These are phyloP conservation scores for Dendrocincla fuliginosa DNA, from an alignment of 2,797 vertebrate genomes.

Conservation along the genomic window DNA sequence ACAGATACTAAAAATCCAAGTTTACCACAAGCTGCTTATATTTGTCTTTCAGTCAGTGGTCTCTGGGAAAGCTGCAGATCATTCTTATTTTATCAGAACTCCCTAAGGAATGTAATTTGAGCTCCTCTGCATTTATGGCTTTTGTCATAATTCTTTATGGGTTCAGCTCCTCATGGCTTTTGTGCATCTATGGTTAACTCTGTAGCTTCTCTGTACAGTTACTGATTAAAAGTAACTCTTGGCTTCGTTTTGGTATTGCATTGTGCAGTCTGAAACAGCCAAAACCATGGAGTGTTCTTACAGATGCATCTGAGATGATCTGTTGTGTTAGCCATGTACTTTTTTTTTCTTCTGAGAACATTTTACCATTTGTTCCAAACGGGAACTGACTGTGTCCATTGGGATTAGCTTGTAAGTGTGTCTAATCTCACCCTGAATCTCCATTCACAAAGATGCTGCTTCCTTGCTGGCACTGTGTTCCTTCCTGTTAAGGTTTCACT, in stretches of 20 bases:
- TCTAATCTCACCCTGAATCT: neutral
- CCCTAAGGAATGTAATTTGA: conserved; percentile 10
- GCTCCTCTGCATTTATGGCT: neutral
- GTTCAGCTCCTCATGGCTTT: neutral
- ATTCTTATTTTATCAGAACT: conserved; percentile 20
- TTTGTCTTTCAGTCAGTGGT: neutral
- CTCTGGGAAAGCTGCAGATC: conserved; percentile 7
- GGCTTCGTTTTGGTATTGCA: neutral
- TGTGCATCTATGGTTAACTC: neutral
- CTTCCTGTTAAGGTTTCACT: neutral
- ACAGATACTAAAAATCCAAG: neutral
- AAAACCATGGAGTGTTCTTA: neutral
- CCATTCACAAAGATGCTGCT: neutral
- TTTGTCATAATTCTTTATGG: neutral
- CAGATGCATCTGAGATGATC: neutral
- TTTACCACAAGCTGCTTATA: neutral
- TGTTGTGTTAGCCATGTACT: neutral
- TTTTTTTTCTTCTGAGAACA: neutral
- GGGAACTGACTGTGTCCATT: neutral
- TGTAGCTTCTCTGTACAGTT: neutral
- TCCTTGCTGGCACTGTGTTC: neutral
- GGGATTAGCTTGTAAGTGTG: neutral
- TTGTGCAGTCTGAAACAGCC: neutral
- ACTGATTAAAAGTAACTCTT: neutral
- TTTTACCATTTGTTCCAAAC: neutral